Percentiles rank a stretch among this genome's conserved stretches.
phyloP scores from a whole-genome alignment of 2,113 vertebrate species.

The Artemisiospiza belli region DNA sequence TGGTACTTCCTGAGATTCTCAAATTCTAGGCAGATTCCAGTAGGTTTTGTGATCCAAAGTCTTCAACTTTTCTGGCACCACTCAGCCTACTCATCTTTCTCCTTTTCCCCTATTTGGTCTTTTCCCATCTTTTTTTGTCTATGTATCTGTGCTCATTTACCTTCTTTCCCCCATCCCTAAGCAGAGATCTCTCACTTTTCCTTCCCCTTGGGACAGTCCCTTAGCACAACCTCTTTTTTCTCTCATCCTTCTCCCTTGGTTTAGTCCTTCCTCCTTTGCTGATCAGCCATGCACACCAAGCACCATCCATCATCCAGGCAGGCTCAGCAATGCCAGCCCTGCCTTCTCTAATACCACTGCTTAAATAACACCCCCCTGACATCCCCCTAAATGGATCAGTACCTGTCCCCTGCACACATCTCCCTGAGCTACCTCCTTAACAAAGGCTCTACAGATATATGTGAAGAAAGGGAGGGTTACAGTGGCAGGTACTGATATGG shows the following conservation, averaged over 20 bases:
- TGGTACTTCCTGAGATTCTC: neutral
- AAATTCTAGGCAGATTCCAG: neutral
- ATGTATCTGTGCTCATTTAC: neutral
- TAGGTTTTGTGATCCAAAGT: neutral
- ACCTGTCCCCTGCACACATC: neutral
- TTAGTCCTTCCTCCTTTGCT: neutral
- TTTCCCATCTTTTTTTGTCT: neutral
- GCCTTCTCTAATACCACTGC: neutral
- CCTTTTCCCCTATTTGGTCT: neutral
- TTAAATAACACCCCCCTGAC: neutral
- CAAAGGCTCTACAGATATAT: neutral
- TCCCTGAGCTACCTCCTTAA: rapidly evolving
- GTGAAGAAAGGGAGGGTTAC: neutral
- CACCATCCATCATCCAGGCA: neutral
- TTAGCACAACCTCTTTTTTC: neutral
- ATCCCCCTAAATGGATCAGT: neutral
- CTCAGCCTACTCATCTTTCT: neutral
- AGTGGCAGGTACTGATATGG: neutral
- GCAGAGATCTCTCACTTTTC: neutral
- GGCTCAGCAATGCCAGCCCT: neutral
- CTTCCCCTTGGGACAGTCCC: rapidly evolving
- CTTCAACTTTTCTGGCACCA: neutral
- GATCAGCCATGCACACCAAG: neutral
- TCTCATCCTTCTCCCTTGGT: neutral
- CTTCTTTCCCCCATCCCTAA: neutral